Percentiles rank a stretch among this genome's conserved stretches.
Evolutionary conservation across 2,113 vertebrate species (phyloP).

Genomic region (Cisticola juncidis): DNA sequence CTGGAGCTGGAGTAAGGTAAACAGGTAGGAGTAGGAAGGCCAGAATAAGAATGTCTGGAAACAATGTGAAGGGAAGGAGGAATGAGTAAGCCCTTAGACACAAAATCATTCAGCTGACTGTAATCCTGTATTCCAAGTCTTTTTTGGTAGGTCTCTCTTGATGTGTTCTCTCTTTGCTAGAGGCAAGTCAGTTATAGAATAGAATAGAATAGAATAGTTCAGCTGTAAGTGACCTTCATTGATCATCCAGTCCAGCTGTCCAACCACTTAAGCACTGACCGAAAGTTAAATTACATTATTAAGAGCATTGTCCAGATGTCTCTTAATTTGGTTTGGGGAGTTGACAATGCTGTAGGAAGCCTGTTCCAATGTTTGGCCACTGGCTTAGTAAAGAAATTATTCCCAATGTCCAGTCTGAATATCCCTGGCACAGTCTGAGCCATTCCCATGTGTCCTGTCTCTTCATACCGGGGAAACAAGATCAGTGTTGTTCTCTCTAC

Average conservation of each 20-base stretch:
- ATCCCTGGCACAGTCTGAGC: not conserved
- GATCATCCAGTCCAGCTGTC: not conserved
- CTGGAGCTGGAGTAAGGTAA: not conserved
- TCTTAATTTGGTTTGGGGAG: not conserved
- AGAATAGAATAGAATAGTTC: not conserved
- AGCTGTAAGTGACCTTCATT: not conserved
- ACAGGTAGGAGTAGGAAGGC: not conserved
- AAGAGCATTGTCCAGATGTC: not conserved
- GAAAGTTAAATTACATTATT: not conserved
- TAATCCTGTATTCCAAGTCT: not conserved
- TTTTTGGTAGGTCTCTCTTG: not conserved
- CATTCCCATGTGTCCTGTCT: fast-evolving
- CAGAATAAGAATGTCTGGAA: not conserved
- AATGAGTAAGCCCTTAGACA: not conserved
- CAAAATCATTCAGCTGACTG: not conserved
- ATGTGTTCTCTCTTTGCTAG: not conserved
- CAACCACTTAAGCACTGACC: not conserved
- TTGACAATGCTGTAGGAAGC: not conserved
- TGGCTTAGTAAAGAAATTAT: fast-evolving
- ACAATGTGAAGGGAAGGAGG: not conserved
- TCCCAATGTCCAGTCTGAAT: not conserved
- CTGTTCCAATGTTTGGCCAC: not conserved
- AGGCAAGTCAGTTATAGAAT: not conserved
- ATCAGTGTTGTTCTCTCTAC: fast-evolving
- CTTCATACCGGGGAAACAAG: not conserved